These are phyloP conservation scores for Aurelia aurita DNA, from an alignment of 30 jellyfish, hydroid and myxozoan genomes.

Conservation along the genomic window DNA sequence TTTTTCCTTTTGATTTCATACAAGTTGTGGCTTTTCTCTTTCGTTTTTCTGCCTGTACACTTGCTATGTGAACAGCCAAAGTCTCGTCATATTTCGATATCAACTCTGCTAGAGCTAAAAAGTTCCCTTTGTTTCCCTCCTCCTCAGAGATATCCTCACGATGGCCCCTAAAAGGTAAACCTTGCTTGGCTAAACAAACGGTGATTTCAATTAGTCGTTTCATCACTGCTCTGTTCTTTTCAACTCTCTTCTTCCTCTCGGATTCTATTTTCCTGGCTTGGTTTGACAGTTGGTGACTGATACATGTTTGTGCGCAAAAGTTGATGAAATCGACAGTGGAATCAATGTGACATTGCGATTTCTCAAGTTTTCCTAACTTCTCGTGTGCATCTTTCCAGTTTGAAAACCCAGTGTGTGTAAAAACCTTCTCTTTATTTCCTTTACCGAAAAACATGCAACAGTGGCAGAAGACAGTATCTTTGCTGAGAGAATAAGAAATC, in stretches of 20 bases:
- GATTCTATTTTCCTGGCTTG: slow-evolving; percentile 34
- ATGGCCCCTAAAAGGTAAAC: slow-evolving; percentile 50
- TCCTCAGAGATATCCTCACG: slow-evolving; percentile 59
- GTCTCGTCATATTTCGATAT: no score
- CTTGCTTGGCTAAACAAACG: slow-evolving; percentile 55
- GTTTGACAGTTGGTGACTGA: slow-evolving; percentile 46
- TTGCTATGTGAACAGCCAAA: slow-evolving; percentile 58
- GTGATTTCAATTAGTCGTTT: slow-evolving; percentile 46
- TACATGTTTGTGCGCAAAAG: slow-evolving; percentile 46
- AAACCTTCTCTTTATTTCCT: slow-evolving; percentile 32
- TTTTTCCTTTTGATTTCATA: slow-evolving; percentile 5
- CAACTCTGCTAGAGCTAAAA: slow-evolving; percentile 54
- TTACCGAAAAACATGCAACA: slow-evolving; percentile 22
- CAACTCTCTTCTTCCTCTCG: slow-evolving; percentile 52
- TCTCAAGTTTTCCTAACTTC: slow-evolving; percentile 15
- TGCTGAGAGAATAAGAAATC: slow-evolving; percentile 49
- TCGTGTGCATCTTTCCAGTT: slow-evolving; percentile 53
- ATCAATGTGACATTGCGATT: slow-evolving; percentile 41
- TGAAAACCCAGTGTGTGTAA: slow-evolving; percentile 47
- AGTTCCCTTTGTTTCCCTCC: slow-evolving; percentile 50
- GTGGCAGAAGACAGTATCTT: slow-evolving; percentile 48
- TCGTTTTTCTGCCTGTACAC: slow-evolving; percentile 43
- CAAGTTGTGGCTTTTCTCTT: slow-evolving; percentile 31
- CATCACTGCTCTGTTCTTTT: slow-evolving; percentile 58
- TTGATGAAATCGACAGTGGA: slow-evolving; percentile 50